Evolutionary conservation across 2,888 invertebrate genomes (phyloP).

Genomic region (Oscheius sp.): DNA sequence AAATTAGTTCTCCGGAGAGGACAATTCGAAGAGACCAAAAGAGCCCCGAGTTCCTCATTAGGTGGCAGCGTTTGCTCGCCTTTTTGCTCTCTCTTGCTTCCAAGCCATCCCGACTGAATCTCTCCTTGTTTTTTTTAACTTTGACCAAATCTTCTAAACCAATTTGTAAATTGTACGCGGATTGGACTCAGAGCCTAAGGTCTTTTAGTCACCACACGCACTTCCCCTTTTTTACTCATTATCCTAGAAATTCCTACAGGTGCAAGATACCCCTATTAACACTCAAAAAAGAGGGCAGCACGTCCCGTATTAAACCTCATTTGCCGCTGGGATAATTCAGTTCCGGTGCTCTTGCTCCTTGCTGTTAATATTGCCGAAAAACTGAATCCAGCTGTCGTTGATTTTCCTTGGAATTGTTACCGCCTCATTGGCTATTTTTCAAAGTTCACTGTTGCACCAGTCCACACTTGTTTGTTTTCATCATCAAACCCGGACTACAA

Average conservation of each 20-base stretch:
- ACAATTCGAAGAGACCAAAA: constrained; percentile 8
- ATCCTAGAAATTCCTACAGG: constrained; percentile 7
- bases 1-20: constrained; percentile 14
- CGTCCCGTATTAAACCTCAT: constrained; percentile 25
- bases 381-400: not conserved
- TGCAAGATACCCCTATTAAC: not conserved
- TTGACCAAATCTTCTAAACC: not conserved
- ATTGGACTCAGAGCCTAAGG: constrained; percentile 7
- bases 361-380: constrained; percentile 12
- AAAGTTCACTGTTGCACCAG: too few relatives aligned
- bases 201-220: constrained; percentile 18
- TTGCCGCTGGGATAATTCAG: constrained; percentile 24
- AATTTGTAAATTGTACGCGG: too few relatives aligned
- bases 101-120: not conserved
- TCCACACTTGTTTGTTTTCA: too few relatives aligned
- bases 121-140: not conserved
- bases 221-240: not conserved
- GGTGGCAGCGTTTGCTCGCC: constrained; percentile 3
- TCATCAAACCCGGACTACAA: too few relatives aligned
- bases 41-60: constrained; percentile 24
- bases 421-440: too few relatives aligned
- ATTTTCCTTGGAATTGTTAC: not conserved
- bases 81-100: not conserved
- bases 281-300: not conserved
- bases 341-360: constrained; percentile 15